Evolutionary conservation across 1,140 invertebrate genomes (phyloP), one percentile per base, ranked within the genome.

Genomic region (Solenopsis invicta): DNA sequence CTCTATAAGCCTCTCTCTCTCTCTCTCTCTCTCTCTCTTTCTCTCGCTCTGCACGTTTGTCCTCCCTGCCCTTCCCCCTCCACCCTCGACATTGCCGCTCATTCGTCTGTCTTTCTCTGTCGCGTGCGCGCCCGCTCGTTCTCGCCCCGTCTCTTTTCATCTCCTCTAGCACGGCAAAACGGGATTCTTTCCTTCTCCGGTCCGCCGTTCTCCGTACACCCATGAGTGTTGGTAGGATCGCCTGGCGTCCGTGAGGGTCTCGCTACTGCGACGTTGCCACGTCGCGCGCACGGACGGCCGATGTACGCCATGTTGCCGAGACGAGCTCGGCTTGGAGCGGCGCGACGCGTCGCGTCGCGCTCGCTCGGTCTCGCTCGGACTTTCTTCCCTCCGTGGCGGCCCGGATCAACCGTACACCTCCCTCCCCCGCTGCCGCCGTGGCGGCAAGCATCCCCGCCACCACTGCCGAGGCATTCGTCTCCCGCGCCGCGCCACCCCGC

Each of bases 111-210:
- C 24, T 45, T 16, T 71, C 77, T 84, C 71, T 41, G 54, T 24
- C 48, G 24, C 37, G 61, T 66, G 66, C 41, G 0, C 45, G 34
- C 37, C 21, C 74, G 3, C n/a, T 5, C 54, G 6, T 6, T 12
- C 34, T 18, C 48, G 24, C 52, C 8, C 24, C 72, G 13, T 74
- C 84, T 87, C 71, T 86, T 71, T 90, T 88, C 87, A 78, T 90
- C 90, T 91, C 84, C 82, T 84, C 69, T 87, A 78, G 86, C 89
- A 88, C 90, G 88, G 91, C 92, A 91, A 94, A 95, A 95, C 94
- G 94, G 94, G 94, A 95, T 95, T 95, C 94, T 94, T 95, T 95
- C 93, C 94, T 94, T 91, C 93, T 94, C 90, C 89, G 91, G 84
- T 92, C 91, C 81, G 87, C 91, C 94, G 92, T 94, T 94, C 93